phyloP scores from a whole-genome alignment of 2,113 vertebrate genomes.

The Plecturocebus donacophilus region DNA sequence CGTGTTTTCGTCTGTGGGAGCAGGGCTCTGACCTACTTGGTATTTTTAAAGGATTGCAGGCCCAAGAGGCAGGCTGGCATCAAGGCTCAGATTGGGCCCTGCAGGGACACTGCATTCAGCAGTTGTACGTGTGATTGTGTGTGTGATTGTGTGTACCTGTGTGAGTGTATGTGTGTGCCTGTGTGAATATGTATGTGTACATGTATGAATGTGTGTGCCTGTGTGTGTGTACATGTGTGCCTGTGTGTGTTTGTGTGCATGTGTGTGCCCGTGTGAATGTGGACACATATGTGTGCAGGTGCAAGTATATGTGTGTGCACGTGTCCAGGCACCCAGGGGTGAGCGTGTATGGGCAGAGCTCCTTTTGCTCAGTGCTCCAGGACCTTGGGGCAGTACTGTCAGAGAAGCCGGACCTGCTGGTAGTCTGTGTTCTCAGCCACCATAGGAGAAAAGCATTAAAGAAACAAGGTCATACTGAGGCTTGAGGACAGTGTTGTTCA shows the following conservation, averaged over 20 bases:
- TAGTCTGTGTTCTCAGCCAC: not conserved
- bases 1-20: conserved; percentile 24
- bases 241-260: too few relatives aligned
- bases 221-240: too few relatives aligned
- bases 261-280: not conserved
- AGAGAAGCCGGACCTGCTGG: not conserved
- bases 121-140: not conserved
- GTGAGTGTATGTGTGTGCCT: too few relatives aligned
- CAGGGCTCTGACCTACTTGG: not conserved
- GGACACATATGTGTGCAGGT: not conserved
- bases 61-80: not conserved
- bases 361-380: not conserved
- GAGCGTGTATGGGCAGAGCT: not conserved
- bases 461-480: not conserved
- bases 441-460: not conserved
- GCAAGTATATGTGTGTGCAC: not conserved
- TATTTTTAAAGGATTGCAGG: not conserved
- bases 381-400: not conserved
- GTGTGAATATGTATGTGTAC: too few relatives aligned
- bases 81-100: not conserved
- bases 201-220: too few relatives aligned
- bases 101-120: not conserved
- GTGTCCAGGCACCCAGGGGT: too few relatives aligned
- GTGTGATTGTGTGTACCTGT: too few relatives aligned
- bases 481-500: not conserved